Conservation (phyloP, 2,797 vertebrate genomes). For the Acrossocheilus fasciatus region DNA sequence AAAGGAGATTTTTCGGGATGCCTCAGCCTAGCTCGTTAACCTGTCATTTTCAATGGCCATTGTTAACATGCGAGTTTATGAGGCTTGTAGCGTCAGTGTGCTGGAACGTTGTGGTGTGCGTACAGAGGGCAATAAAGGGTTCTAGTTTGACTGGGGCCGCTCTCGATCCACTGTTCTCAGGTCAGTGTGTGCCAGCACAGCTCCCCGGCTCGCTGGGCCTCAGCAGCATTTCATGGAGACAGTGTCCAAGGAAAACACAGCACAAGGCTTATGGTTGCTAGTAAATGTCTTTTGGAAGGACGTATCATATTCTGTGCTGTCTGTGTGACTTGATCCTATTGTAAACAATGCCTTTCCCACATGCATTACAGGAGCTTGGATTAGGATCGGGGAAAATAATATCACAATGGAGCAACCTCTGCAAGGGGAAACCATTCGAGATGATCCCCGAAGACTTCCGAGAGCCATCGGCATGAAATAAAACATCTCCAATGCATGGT, state of each 20-base stretch:
- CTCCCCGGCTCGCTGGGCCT: slow-evolving; percentile 60
- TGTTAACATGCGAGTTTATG: slow-evolving; percentile 69
- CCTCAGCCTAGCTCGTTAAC: slow-evolving; percentile 57
- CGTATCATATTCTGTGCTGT: slow-evolving; percentile 63
- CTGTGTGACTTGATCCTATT: slow-evolving; percentile 65
- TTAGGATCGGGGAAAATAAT: slow-evolving; percentile 52
- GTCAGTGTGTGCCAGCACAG: slow-evolving; percentile 60
- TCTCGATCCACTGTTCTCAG: slow-evolving; percentile 62
- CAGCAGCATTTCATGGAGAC: slow-evolving; percentile 66
- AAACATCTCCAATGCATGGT: slow-evolving; percentile 7
- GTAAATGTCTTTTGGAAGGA: slow-evolving; percentile 72
- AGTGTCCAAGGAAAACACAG: slow-evolving; percentile 77
- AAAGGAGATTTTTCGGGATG: slow-evolving; percentile 58
- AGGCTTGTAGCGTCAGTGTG: slow-evolving; percentile 62
- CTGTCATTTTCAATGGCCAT: slow-evolving; percentile 52
- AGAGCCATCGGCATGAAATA: slow-evolving; percentile 1
- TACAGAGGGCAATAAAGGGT: slow-evolving; percentile 56
- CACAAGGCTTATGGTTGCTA: slow-evolving; percentile 70
- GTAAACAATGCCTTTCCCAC: slow-evolving; percentile 73
- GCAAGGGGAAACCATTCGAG: slow-evolving; percentile 43
- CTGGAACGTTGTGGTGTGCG: slow-evolving; percentile 60
- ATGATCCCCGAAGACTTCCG: slow-evolving; percentile 4
- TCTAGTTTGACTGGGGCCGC: slow-evolving; percentile 57
- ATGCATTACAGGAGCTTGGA: slow-evolving; percentile 65
- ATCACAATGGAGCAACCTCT: slow-evolving; percentile 55